Evolutionary conservation across 2,797 vertebrate species (phyloP).

Genomic region (Propithecus perrieri): DNA sequence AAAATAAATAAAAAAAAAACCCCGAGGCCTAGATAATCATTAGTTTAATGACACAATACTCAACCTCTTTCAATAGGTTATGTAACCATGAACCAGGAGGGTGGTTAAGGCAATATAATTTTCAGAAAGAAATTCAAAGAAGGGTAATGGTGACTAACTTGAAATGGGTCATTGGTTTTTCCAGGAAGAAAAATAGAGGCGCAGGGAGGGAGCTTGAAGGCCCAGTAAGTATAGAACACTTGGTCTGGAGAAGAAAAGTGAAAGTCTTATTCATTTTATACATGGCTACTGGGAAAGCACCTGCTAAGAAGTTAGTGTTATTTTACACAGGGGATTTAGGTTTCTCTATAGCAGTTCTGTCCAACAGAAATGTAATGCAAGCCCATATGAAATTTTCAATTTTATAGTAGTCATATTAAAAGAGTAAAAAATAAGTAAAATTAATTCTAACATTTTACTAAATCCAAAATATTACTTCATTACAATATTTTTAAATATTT

Average conservation of each 20-base stretch:
- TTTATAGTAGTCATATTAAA: not conserved
- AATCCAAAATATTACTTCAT: not conserved
- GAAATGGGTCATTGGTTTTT: not conserved
- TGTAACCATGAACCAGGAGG: not conserved
- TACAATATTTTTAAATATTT: not conserved
- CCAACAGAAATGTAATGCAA: not conserved
- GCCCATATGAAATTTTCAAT: not conserved
- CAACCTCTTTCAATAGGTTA: conserved; percentile 7
- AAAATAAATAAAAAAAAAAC: not conserved
- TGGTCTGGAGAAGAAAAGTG: not conserved
- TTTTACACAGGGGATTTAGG: not conserved
- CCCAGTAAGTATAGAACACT: not conserved
- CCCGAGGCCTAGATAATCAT: not conserved
- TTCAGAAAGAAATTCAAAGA: conserved; percentile 48
- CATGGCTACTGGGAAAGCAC: not conserved
- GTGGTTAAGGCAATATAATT: conserved; percentile 22
- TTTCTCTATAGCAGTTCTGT: not conserved
- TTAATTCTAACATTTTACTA: not conserved
- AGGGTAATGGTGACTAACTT: conserved; percentile 29
- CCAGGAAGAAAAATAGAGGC: not conserved
- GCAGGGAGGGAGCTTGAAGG: not conserved
- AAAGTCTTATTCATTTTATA: not conserved
- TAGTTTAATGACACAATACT: not conserved
- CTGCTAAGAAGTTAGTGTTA: not conserved
- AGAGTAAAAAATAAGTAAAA: not conserved